Percentiles rank a stretch among this genome's conserved stretches.
phyloP scores from a whole-genome alignment of 2,113 vertebrate species.

The Casuarius casuarius region DNA sequence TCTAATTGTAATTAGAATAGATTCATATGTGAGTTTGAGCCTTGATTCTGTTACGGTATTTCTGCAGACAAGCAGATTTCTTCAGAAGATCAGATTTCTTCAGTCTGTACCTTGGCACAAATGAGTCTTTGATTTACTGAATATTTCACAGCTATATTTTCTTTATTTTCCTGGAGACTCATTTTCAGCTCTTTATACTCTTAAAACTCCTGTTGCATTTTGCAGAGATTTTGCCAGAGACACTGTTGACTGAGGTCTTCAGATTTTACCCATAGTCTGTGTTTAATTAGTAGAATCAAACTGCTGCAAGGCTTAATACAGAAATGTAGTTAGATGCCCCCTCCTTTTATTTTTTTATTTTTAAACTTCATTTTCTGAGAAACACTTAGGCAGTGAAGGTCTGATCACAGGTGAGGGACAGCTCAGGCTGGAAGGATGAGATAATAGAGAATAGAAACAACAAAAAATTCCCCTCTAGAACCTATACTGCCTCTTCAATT shows the following conservation, averaged over 20 bases:
- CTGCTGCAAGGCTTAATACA: background rate
- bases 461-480: constrained; percentile 70
- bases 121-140: background rate
- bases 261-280: background rate
- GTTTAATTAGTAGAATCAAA: constrained; percentile 2
- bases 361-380: constrained; percentile 51
- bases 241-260: background rate
- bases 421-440: constrained; percentile 69
- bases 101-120: background rate
- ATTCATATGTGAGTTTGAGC: background rate
- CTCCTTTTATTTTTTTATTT: background rate
- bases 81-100: background rate
- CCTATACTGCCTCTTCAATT: constrained; percentile 76
- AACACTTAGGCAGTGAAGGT: constrained; percentile 35
- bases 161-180: background rate
- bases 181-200: background rate
- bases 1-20: background rate
- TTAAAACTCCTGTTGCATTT: background rate
- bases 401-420: constrained; percentile 51
- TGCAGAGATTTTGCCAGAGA: background rate
- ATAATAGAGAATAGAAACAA: constrained; percentile 63
- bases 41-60: background rate
- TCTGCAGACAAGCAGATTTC: background rate
- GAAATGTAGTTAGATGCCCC: background rate
- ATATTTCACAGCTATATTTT: background rate